These are phyloP conservation scores for Ditylenchus weischeri DNA, from an alignment of 2,888 invertebrate genomes.

Conservation along the genomic window DNA sequence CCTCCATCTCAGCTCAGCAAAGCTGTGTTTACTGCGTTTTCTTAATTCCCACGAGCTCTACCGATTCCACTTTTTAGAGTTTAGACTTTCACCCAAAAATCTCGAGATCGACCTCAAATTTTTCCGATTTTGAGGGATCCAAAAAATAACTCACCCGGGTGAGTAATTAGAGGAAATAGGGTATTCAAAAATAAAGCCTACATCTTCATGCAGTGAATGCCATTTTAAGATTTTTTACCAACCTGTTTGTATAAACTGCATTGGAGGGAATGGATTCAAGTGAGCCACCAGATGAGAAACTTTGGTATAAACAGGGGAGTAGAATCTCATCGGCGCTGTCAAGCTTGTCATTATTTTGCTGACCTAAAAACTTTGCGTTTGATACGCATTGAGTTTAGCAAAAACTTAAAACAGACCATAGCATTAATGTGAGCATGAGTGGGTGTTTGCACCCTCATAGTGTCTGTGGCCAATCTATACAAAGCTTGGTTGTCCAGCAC, in stretches of 20 bases:
- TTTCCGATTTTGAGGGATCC: no score
- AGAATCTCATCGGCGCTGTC: conserved; percentile 81
- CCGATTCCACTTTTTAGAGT: no score
- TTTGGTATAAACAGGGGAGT: conserved; percentile 90
- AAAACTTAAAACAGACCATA: conserved; percentile 17
- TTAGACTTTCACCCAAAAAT: no score
- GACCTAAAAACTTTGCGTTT: conserved; percentile 5
- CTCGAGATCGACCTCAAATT: no score
- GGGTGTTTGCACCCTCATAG: conserved; percentile 68
- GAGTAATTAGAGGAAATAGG: no score
- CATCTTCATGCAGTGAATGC: no score
- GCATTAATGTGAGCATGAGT: conserved; percentile 73
- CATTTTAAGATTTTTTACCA: neutral
- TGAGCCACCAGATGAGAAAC: conserved; percentile 89
- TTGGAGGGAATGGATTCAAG: conserved; percentile 89
- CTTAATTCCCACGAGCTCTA: no score
- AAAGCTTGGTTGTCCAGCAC: conserved; percentile 89
- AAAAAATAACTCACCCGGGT: no score
- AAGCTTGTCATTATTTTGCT: conserved; percentile 89
- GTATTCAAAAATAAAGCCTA: no score
- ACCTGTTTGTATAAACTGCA: conserved; percentile 98
- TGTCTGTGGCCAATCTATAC: conserved; percentile 78
- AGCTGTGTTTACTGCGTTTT: no score
- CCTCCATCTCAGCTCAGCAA: no score
- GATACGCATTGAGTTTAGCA: neutral